phyloP scores from a whole-genome alignment of 1,140 invertebrate genomes.

The Vanessa tameamea region DNA sequence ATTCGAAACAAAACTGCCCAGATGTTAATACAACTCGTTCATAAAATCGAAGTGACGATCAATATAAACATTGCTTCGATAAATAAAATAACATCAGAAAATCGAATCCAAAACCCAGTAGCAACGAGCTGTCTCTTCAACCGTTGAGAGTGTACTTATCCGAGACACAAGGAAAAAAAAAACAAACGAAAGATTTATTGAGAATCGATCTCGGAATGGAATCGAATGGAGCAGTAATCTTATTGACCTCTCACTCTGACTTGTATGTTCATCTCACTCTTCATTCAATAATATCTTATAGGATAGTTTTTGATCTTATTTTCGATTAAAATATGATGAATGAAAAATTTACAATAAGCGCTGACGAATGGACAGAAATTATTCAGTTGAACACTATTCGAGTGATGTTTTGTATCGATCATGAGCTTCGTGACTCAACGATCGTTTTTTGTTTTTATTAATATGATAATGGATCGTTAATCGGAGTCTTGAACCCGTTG shows the following conservation, averaged over 20 bases:
- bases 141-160: constrained; percentile 57
- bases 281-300: constrained; percentile 51
- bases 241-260: constrained; percentile 41
- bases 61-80: constrained; percentile 43
- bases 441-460: constrained; percentile 12
- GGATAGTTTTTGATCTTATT: constrained; percentile 59
- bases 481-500: neutral
- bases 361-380: constrained; percentile 47
- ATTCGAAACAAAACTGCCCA: constrained; percentile 14
- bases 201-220: constrained; percentile 70
- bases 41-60: constrained; percentile 59
- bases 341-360: constrained; percentile 55
- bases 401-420: constrained; percentile 7
- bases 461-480: constrained; percentile 4
- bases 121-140: constrained; percentile 65
- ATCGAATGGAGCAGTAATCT: constrained; percentile 53
- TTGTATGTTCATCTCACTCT: constrained; percentile 47
- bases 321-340: constrained; percentile 71
- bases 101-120: constrained; percentile 66
- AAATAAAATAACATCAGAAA: constrained; percentile 55
- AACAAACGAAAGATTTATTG: constrained; percentile 67
- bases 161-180: constrained; percentile 52
- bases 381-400: constrained; percentile 43
- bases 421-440: constrained; percentile 12
- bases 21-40: constrained; percentile 46